These are phyloP conservation scores for Salarias fasciatus DNA, from an alignment of 2,797 vertebrate genomes.

Conservation along the genomic window DNA sequence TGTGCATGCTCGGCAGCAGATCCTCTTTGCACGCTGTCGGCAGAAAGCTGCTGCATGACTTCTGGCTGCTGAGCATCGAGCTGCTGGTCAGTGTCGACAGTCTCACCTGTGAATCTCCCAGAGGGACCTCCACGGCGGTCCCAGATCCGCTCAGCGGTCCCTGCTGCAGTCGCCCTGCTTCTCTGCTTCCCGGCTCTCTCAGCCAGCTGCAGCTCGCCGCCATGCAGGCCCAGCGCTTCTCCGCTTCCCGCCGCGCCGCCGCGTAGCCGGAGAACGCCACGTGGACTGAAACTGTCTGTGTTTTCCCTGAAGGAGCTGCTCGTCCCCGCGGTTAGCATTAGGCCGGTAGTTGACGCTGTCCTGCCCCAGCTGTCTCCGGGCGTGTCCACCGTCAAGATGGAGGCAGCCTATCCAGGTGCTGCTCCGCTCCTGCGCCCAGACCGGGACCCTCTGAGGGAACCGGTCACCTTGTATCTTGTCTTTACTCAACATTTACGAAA, in stretches of 20 bases:
- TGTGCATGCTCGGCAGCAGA: slow-evolving; percentile 59
- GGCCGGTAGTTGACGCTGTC: slow-evolving; percentile 82
- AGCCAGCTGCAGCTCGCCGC: slow-evolving; percentile 30
- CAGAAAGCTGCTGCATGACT: slow-evolving; percentile 69
- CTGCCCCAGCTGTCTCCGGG: slow-evolving; percentile 91
- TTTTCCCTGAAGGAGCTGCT: slow-evolving; percentile 85
- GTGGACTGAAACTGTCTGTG: slow-evolving; percentile 37
- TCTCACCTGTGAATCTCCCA: no score
- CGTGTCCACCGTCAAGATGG: slow-evolving; percentile 88
- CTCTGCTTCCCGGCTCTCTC: slow-evolving; percentile 27
- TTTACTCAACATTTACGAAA: no score
- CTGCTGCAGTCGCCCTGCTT: neutral
- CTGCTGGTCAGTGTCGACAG: neutral
- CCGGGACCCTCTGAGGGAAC: no score
- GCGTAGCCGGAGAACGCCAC: slow-evolving; percentile 46
- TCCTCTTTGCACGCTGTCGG: slow-evolving; percentile 69
- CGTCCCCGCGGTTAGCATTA: slow-evolving; percentile 84
- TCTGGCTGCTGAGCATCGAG: slow-evolving; percentile 29
- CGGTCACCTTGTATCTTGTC: no score
- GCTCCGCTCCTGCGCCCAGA: slow-evolving; percentile 53
- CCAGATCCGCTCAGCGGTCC: no score
- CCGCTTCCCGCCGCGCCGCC: slow-evolving; percentile 37
- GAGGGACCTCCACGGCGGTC: no score
- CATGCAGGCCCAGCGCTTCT: slow-evolving; percentile 45
- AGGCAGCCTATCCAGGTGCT: slow-evolving; percentile 87